These are phyloP conservation scores for Camelus dromedarius DNA, from an alignment of 2,113 vertebrate genomes.

Conservation along the genomic window DNA sequence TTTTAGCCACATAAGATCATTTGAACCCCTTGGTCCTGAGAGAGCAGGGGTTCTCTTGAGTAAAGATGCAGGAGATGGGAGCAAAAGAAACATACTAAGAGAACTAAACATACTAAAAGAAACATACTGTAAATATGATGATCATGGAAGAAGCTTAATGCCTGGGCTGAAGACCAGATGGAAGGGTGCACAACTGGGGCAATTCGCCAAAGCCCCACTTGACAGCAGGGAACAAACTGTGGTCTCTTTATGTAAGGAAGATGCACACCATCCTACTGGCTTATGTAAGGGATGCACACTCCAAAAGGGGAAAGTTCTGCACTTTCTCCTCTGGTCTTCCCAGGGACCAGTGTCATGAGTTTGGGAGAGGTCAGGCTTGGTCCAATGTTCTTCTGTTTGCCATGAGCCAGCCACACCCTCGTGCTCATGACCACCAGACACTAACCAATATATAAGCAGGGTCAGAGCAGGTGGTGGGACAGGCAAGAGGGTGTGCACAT, in stretches of 20 bases:
- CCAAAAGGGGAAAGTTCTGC: neutral
- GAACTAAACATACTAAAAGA: neutral
- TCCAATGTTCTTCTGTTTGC: neutral
- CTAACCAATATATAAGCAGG: neutral
- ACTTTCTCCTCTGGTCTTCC: neutral
- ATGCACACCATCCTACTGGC: neutral
- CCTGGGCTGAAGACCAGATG: neutral
- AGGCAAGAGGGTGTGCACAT: neutral
- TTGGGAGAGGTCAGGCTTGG: neutral
- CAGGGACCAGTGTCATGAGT: neutral
- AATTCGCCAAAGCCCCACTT: neutral
- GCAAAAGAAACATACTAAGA: neutral
- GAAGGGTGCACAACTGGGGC: neutral
- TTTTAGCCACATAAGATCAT: neutral
- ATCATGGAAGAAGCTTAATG: neutral
- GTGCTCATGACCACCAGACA: neutral
- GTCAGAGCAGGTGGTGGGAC: neutral
- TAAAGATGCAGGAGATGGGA: neutral
- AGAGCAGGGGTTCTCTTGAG: neutral
- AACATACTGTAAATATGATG: neutral
- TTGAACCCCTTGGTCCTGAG: neutral
- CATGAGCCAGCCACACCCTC: neutral
- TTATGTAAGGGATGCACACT: neutral
- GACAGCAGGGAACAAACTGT: neutral
- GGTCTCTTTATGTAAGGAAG: neutral